Base-by-base conservation (phyloP, 2,797 vertebrate genomes). In the Rhinogobio ventralis region DNA sequence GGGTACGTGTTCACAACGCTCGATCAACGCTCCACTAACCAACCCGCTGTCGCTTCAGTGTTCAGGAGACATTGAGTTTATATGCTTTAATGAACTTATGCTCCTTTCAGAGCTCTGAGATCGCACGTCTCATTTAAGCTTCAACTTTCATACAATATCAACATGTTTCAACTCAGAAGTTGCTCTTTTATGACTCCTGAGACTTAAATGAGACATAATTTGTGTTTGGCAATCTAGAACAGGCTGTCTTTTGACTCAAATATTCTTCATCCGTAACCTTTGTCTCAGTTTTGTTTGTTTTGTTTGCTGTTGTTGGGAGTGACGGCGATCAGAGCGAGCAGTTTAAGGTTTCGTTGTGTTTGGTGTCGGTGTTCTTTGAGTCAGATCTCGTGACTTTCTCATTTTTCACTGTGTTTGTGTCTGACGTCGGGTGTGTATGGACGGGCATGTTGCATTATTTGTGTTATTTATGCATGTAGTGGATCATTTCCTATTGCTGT, bases 1-100 rank as follows among this genome's bases (percentile, higher is more conserved):
- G 85, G 98, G 98, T 99, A 93, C 81, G 23, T 53, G 62, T 33
- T 28, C 10, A 8, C 53, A 36, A 33, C 69, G 2, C 42, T 23
- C n/a, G 1, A 45, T 5, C 45, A 66, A 28, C 25, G 5, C n/a
- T 49, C 4, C 15, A 1, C 55, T 33, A 28, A 49, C 3, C 11
- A 15, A 36, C n/a, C 1, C 7, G n/a, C 42, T 42, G 39, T n/a
- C n/a, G n/a, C n/a, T n/a, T n/a, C 7, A 2, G 33, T 4, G 4
- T 36, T 36, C 33, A 51, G 23, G 15, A 46, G 28, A 19, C 10
- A 30, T 17, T 28, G 28, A 20, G 3, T 8, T 68, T 68, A 30
- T 68, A 30, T 68, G 66, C n/a, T 13, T 60, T n/a, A 11, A 57
- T 4, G 45, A 46, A 46, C 3, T 46, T 46, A 14, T 13, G n/a